phyloP scores from a whole-genome alignment of 1,140 invertebrate genomes.

The Meloidogyne chitwoodi region DNA sequence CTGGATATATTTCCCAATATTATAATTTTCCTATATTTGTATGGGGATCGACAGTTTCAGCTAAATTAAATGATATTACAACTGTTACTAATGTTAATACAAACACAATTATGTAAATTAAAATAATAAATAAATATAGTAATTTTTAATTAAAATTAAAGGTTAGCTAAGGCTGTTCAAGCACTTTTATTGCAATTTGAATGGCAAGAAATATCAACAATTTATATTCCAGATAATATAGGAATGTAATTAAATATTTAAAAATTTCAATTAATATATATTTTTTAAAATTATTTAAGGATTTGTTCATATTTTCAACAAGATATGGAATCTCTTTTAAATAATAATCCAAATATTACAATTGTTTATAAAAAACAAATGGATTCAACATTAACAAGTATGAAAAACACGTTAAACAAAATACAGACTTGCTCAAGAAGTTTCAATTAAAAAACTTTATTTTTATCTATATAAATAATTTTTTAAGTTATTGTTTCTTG shows the following conservation, averaged over 20 bases:
- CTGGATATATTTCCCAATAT: slow-evolving; percentile 26
- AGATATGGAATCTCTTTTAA: slow-evolving; percentile 22
- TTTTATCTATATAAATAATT: background rate
- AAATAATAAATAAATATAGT: background rate
- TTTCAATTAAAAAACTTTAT: background rate
- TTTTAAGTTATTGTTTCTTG: slow-evolving; percentile 22
- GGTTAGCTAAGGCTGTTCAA: slow-evolving; percentile 26
- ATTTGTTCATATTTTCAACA: slow-evolving; percentile 33
- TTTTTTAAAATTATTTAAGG: background rate
- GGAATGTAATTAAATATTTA: background rate
- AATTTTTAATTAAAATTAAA: slow-evolving; percentile 8
- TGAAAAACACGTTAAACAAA: slow-evolving; percentile 21
- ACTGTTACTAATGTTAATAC: slow-evolving; percentile 34
- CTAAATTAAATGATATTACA: slow-evolving; percentile 24
- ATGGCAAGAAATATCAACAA: slow-evolving; percentile 39
- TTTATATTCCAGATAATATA: slow-evolving; percentile 26
- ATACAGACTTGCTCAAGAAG: slow-evolving; percentile 12
- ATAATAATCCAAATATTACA: slow-evolving; percentile 4
- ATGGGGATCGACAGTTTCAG: slow-evolving; percentile 31
- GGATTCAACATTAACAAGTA: background rate
- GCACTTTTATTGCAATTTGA: slow-evolving; percentile 24
- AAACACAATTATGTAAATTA: slow-evolving; percentile 30
- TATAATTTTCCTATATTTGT: slow-evolving; percentile 40
- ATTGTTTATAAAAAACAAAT: slow-evolving; percentile 13
- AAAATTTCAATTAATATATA: background rate